A percentile compares a stretch with the other conserved stretches of the same genome.
phyloP scores from a whole-genome alignment of 2,888 invertebrate genomes.

The Phytoseiulus persimilis region DNA sequence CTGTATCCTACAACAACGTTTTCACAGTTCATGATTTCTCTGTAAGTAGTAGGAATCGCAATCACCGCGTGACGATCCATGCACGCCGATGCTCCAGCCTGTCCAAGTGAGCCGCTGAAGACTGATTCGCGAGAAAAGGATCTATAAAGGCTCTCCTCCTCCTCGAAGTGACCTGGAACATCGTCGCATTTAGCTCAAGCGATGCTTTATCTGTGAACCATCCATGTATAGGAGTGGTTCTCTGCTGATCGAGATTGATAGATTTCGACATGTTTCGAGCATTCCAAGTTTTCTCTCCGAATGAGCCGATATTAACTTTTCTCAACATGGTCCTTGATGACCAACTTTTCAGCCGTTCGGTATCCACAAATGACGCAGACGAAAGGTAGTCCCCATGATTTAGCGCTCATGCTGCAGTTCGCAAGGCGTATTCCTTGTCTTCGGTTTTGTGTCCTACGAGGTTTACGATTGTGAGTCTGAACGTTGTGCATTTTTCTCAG shows the following conservation, averaged over 20 bases:
- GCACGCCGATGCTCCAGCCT: background rate
- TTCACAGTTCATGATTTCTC: background rate
- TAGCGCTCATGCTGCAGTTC: background rate
- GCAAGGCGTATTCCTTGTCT: background rate
- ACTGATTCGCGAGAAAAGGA: background rate
- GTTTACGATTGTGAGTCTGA: background rate
- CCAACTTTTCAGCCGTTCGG: background rate
- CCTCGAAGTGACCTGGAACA: background rate
- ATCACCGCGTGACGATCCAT: background rate
- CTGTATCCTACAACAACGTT: background rate
- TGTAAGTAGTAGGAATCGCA: background rate
- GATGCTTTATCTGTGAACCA: too few species aligned
- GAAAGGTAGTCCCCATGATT: background rate
- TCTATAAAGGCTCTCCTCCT: background rate
- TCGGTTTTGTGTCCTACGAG: background rate
- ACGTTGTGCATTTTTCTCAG: background rate
- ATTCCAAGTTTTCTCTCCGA: background rate
- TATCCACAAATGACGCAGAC: background rate
- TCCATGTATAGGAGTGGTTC: too few species aligned
- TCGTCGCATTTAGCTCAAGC: too few species aligned
- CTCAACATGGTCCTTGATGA: background rate
- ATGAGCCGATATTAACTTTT: background rate
- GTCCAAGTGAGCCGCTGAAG: background rate
- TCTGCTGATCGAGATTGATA: too few species aligned
- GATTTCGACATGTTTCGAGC: background rate